phyloP scores from a whole-genome alignment of 1,140 invertebrate genomes.

The Drosophila bocki region DNA sequence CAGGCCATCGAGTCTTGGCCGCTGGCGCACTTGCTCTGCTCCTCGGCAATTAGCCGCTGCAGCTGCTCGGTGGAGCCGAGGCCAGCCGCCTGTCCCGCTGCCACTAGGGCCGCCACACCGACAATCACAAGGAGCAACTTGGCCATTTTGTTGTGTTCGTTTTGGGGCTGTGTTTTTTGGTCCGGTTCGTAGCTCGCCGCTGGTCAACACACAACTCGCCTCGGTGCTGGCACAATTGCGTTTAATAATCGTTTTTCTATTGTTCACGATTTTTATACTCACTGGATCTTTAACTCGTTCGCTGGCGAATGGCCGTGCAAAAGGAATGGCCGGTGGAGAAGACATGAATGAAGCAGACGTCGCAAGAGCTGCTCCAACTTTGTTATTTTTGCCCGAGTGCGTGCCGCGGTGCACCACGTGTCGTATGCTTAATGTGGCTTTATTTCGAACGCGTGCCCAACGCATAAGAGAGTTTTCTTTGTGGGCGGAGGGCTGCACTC shows the following conservation, averaged over 20 bases:
- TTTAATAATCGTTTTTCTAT: constrained; percentile 85
- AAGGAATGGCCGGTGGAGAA: constrained; percentile 77
- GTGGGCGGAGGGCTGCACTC: constrained; percentile 12
- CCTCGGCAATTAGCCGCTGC: constrained; percentile 90
- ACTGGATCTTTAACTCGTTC: constrained; percentile 69
- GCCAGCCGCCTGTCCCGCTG: constrained; percentile 39
- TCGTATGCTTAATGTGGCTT: constrained; percentile 77
- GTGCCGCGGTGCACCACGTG: constrained; percentile 69
- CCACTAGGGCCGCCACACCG: constrained; percentile 59
- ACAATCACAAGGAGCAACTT: constrained; percentile 73
- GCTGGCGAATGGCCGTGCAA: constrained; percentile 39
- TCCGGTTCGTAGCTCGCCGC: constrained; percentile 28
- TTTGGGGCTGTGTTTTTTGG: constrained; percentile 14
- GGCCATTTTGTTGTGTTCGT: constrained; percentile 58
- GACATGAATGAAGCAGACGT: constrained; percentile 72
- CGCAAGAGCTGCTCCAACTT: constrained; percentile 56
- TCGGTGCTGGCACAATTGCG: constrained; percentile 80
- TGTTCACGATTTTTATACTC: constrained; percentile 85
- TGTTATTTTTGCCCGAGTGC: constrained; percentile 57
- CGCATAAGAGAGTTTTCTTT: constrained; percentile 32
- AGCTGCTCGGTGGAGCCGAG: constrained; percentile 87
- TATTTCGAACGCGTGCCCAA: constrained; percentile 71
- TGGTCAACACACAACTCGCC: constrained; percentile 75
- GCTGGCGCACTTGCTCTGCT: constrained; percentile 89
- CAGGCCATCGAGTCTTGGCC: constrained; percentile 92